Evolutionary conservation across 2,888 invertebrate genomes (phyloP), one percentile per base, ranked within the genome.

Genomic region (Junonia oenone): DNA sequence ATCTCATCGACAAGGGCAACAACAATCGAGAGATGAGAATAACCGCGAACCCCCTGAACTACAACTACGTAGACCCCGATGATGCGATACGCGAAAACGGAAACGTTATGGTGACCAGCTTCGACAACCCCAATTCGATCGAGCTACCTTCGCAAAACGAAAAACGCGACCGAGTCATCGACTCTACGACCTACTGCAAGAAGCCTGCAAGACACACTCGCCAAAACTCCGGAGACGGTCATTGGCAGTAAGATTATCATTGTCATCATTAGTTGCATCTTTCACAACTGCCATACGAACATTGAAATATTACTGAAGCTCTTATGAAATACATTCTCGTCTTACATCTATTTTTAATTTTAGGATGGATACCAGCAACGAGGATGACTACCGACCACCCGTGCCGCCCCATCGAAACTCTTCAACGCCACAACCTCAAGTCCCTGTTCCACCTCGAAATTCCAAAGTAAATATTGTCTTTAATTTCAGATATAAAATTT

Each of bases 331-430:
- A 22, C 40, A 35, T 58, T 46, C 53, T 49, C 49, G 38, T 40
- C 38, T 40, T 40, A 55, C 59, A 56, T 37, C 29, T 13, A 15
- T 37, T 50, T 51, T 15, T 6, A 22, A 51, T 55, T 76, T 63
- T 83, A 88, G 82, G 83, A 90, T 72, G 72, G 93, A 93, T 62
- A 67, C 76, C 33, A 69, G 68, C 64, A 68, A 67, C 66, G 68
- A 75, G 63, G 85, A 82, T 68, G 95, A 95, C 64, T 96, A 97
- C 85, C 92, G 95, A 66, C 96, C 97, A 3, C 96, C 96, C n/a
- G 95, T 97, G 54, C 97, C 97, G 17, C 97, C 96, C 27, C 97
- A 97, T 75, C 91, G 96, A 66, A 95, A 94, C 82, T 92, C 95
- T 33, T 92, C 92, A 17, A 87, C 92, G 35, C 76, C 83, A 29